Percentiles rank a stretch among this genome's conserved stretches.
phyloP scores from a whole-genome alignment of 2,888 invertebrate species.

The Pseudococcus viburni region DNA sequence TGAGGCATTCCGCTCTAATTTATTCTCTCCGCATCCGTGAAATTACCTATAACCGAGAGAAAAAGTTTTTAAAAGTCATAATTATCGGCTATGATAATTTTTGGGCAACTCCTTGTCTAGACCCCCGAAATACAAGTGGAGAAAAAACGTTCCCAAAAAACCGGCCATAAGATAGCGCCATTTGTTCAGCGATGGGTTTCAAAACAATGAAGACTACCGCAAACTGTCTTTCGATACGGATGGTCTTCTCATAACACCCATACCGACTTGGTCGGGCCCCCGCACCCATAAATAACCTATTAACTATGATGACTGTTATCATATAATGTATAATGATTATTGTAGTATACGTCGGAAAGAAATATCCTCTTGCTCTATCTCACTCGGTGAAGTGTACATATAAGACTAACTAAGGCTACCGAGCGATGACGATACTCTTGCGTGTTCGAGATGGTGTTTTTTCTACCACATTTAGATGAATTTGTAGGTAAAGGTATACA shows the following conservation, averaged over 20 bases:
- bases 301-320: conserved; percentile 52
- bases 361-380: not conserved
- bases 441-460: not conserved
- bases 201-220: conserved; percentile 52
- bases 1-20: conserved; percentile 46
- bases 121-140: not conserved
- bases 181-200: conserved; percentile 29
- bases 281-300: conserved; percentile 19
- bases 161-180: conserved; percentile 40
- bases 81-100: conserved; percentile 41
- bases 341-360: not conserved
- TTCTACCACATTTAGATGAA: not conserved
- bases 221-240: conserved; percentile 47
- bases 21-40: conserved; percentile 35
- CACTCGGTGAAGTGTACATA: too few species aligned
- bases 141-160: not conserved
- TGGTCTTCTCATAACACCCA: conserved; percentile 20
- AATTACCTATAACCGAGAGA: conserved; percentile 14
- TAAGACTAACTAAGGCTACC: not conserved
- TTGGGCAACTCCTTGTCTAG: conserved; percentile 51
- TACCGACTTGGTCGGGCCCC: not conserved
- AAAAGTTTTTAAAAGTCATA: conserved; percentile 21
- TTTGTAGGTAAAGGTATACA: not conserved
- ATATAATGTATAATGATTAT: conserved; percentile 28
- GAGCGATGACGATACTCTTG: not conserved